Conservation (phyloP, 2,888 invertebrate genomes). For the Allygus modestus region DNA sequence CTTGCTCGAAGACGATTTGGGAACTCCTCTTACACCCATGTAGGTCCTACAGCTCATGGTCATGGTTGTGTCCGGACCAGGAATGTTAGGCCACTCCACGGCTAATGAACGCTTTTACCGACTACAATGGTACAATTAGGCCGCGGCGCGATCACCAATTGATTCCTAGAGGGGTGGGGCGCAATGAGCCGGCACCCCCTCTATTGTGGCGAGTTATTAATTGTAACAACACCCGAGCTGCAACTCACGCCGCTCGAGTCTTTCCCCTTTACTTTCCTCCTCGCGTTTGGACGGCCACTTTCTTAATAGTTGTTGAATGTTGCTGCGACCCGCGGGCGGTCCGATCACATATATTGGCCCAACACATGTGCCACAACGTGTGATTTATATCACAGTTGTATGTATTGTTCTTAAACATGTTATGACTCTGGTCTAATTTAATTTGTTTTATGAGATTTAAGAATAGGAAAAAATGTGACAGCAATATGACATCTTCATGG, state of each 20-base stretch:
- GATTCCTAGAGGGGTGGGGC: slow-evolving; percentile 58
- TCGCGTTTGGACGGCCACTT: not conserved
- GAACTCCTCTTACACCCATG: no score
- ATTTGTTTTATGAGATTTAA: no score
- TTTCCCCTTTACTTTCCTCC: slow-evolving; percentile 23
- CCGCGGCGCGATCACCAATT: slow-evolving; percentile 55
- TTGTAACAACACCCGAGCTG: slow-evolving; percentile 54
- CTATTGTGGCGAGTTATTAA: slow-evolving; percentile 51
- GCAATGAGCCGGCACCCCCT: slow-evolving; percentile 63
- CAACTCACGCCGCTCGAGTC: slow-evolving; percentile 37
- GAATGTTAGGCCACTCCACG: not conserved
- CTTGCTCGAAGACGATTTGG: no score
- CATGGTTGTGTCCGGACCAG: not conserved
- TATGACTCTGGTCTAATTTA: no score
- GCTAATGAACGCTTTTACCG: slow-evolving; percentile 55
- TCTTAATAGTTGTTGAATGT: not conserved
- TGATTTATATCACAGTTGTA: no score
- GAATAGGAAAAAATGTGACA: no score
- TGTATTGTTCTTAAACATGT: no score
- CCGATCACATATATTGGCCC: no score
- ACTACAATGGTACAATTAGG: slow-evolving; percentile 53
- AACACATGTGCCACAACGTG: no score
- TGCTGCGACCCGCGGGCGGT: no score
- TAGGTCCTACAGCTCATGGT: not conserved
- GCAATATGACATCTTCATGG: no score